Conservation (phyloP, 2,113 vertebrate species). For the Planiliza haematocheilus region DNA sequence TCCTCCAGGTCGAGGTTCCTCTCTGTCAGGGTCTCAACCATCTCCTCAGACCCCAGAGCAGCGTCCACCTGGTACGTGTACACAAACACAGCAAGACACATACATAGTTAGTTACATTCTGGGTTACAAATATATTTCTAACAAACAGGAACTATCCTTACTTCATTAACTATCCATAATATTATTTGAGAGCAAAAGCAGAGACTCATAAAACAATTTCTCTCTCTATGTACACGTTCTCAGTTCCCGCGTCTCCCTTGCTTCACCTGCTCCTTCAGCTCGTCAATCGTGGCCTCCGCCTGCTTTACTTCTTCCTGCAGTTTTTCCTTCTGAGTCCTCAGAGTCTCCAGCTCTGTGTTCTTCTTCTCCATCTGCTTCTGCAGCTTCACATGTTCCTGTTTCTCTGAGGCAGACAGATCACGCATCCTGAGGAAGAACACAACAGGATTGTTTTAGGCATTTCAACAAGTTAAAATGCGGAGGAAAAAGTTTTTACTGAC, state of each 20-base stretch:
- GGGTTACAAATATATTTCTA: too few relatives aligned
- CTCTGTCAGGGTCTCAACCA: conserved; percentile 97
- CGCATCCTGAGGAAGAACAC: conserved; percentile 87
- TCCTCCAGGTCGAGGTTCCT: conserved; percentile 96
- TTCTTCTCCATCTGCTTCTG: conserved; percentile 99
- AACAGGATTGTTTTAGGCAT: neutral
- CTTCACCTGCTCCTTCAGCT: conserved; percentile 96
- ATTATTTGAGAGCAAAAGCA: too few relatives aligned
- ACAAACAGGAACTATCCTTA: too few relatives aligned
- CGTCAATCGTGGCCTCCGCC: conserved; percentile 92
- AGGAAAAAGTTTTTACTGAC: conserved; percentile 72
- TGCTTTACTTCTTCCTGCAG: conserved; percentile 91
- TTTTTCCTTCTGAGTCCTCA: conserved; percentile 93
- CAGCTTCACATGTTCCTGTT: conserved; percentile 95
- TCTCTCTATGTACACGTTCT: neutral
- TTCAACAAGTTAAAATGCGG: neutral
- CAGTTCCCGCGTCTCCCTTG: too few relatives aligned
- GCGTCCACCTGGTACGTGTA: conserved; percentile 90
- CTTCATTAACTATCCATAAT: too few relatives aligned
- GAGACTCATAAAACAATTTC: neutral
- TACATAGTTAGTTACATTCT: too few relatives aligned
- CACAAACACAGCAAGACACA: neutral
- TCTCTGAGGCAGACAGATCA: conserved; percentile 95
- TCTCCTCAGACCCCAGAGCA: conserved; percentile 96
- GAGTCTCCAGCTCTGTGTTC: conserved; percentile 90